Conservation (phyloP, 92 coral and sea anemone species). For the Zoanthus sociatus region DNA sequence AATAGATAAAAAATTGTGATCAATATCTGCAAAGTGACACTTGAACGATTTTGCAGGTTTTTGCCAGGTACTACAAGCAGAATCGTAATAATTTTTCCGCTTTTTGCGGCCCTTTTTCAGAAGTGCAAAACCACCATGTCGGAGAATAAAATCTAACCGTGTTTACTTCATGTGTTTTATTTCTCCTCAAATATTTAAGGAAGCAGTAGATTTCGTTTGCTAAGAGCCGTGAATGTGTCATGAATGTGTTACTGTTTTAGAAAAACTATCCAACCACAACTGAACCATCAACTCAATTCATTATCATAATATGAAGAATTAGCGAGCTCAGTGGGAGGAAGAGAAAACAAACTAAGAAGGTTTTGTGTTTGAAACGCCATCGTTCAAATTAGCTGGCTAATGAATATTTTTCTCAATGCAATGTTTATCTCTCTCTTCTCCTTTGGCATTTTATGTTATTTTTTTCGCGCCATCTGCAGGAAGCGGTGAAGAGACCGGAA, state of each 20-base stretch:
- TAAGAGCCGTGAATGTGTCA: conserved; percentile 39
- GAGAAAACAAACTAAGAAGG: background rate
- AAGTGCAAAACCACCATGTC: background rate
- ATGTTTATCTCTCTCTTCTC: conserved; percentile 64
- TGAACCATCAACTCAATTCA: background rate
- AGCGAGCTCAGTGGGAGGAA: conserved; percentile 15
- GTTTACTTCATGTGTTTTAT: conserved; percentile 41
- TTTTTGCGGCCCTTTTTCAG: background rate
- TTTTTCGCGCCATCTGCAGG: conserved; percentile 95
- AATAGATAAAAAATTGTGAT: conserved; percentile 11
- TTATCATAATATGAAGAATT: conserved; percentile 19
- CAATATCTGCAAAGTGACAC: conserved; percentile 25
- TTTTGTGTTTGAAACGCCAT: conserved; percentile 32
- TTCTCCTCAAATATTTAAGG: conserved; percentile 40
- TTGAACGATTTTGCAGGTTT: background rate
- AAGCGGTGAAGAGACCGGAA: conserved; percentile 79
- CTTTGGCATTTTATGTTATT: conserved; percentile 73
- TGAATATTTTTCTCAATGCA: conserved; percentile 31
- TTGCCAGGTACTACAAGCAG: background rate
- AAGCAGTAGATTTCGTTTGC: conserved; percentile 40
- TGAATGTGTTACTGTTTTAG: conserved; percentile 14
- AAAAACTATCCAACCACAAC: conserved; percentile 36
- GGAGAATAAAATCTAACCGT: conserved; percentile 32
- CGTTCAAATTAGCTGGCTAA: conserved; percentile 42
- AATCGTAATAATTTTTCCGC: background rate